A percentile compares a stretch with the other conserved stretches of the same genome.
Evolutionary conservation across 2,888 invertebrate genomes (phyloP).

Genomic region (Phrixothrix hirtus): DNA sequence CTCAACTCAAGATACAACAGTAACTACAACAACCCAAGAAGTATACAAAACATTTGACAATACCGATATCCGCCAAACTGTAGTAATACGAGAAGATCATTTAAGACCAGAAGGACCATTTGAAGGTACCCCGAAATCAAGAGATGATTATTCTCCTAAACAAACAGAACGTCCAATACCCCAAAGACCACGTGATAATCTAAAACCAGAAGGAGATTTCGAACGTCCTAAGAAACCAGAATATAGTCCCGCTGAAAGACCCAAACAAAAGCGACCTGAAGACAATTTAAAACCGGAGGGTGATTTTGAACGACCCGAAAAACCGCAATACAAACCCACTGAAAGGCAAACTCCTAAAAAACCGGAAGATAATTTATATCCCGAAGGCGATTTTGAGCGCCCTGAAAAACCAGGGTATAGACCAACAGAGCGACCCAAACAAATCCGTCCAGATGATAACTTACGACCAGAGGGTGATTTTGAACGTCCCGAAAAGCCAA

Average conservation of each 20-base stretch:
- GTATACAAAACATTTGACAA: slow-evolving; percentile 67
- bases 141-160: slow-evolving; percentile 54
- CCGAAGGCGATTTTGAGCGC: slow-evolving; percentile 60
- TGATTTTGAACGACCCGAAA: slow-evolving; percentile 53
- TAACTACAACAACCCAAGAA: slow-evolving; percentile 69
- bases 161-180: slow-evolving; percentile 51
- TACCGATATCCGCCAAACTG: slow-evolving; percentile 58
- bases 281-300: slow-evolving; percentile 60
- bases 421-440: slow-evolving; percentile 13
- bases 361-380: slow-evolving; percentile 62
- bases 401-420: slow-evolving; percentile 45
- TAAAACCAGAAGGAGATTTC: slow-evolving; percentile 58
- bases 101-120: slow-evolving; percentile 59
- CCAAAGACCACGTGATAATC: slow-evolving; percentile 55
- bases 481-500: slow-evolving; percentile 56
- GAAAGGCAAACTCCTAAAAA: slow-evolving; percentile 53
- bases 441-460: slow-evolving; percentile 57
- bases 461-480: slow-evolving; percentile 63
- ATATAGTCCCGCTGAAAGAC: slow-evolving; percentile 59
- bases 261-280: slow-evolving; percentile 58
- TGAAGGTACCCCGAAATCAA: slow-evolving; percentile 56
- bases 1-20: slow-evolving; percentile 61
- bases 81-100: slow-evolving; percentile 57
- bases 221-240: slow-evolving; percentile 49
- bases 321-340: slow-evolving; percentile 43